Base-by-base conservation (phyloP, 1,140 invertebrate species). In the Caenorhabditis latens region DNA sequence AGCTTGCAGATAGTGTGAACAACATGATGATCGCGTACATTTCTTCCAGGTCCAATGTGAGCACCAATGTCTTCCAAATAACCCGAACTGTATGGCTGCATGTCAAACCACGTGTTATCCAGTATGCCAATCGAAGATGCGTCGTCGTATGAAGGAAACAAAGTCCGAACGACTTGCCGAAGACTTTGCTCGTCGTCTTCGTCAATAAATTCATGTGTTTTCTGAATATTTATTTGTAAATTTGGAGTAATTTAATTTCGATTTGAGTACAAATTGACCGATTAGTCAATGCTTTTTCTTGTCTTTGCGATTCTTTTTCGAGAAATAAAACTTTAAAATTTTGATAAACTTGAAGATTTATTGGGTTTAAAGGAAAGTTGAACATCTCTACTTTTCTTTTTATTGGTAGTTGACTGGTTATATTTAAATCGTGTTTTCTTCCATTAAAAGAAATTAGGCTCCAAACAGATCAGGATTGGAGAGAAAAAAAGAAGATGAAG, bases 101-200 rank as follows among this genome's bases (percentile, higher is more conserved):
- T 86, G 86, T 42, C 86, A 86, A 53, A 86, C 86, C 3, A 86
- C 86, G 19, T 86, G 86, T 43, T 86, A 86, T 57, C 86, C 86
- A 82, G 86, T 86, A 19, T 86, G 86, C 48, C 86, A 86, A 55
- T 71, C 86, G 42, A 86, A 84, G 53, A 83, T 83, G 71, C 53
- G 75, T 11, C 86, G 21, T 6, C 58, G 42, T 16, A 86, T 50
- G 75, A 86, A 83, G 8, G 48, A 86, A 61, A 50, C 32, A 55
- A 83, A 86, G n/a, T 14, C n/a, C 46, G n/a, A 71, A 75, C 48
- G 46, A 79, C 16, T 71, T 8, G 13, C 0, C 7, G 46, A 48
- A 13, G 71, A 79, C n/a, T 79, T 79, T 79, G 71, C 71, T 50
- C 71, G n/a, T 43, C 71, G 43, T 21, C 71, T 53, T 8, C 32